Conservation (phyloP, 2,888 invertebrate genomes). For the Thymelicus acteon region DNA sequence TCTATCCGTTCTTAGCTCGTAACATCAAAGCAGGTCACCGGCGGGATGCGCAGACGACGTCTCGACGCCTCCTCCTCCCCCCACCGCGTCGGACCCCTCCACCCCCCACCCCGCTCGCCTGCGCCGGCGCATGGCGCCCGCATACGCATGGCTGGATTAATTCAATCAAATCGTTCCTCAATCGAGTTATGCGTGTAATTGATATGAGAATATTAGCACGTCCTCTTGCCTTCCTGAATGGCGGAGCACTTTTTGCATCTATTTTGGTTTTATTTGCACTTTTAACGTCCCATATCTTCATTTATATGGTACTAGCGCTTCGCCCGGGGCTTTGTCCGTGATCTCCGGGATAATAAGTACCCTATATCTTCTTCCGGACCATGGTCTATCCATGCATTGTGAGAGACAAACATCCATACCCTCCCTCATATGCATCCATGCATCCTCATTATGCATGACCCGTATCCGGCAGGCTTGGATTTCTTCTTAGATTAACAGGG, state of each 20-base stretch:
- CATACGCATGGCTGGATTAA: constrained; percentile 50
- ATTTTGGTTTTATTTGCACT: constrained; percentile 6
- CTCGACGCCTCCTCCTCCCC: constrained; percentile 56
- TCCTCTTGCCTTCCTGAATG: constrained; percentile 23
- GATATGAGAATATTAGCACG: constrained; percentile 35
- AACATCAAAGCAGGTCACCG: constrained; percentile 69
- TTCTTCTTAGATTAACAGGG: too few species aligned
- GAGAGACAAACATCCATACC: too few species aligned
- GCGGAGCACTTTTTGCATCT: neutral
- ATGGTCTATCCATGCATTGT: too few species aligned
- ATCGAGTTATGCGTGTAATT: constrained; percentile 35
- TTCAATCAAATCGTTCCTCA: constrained; percentile 42
- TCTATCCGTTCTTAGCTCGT: constrained; percentile 39
- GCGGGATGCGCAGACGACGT: constrained; percentile 81
- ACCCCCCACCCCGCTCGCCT: constrained; percentile 35
- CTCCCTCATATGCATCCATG: too few species aligned
- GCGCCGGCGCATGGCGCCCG: constrained; percentile 45
- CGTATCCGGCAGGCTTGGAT: too few species aligned
- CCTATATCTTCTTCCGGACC: too few species aligned
- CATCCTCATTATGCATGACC: too few species aligned
- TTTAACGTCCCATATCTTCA: too few species aligned
- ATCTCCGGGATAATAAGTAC: too few species aligned
- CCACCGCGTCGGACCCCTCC: constrained; percentile 39
- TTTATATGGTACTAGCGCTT: too few species aligned
- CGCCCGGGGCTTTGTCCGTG: too few species aligned